Evolutionary conservation across 2,797 vertebrate species (phyloP).

Genomic region (Semotilus atromaculatus): DNA sequence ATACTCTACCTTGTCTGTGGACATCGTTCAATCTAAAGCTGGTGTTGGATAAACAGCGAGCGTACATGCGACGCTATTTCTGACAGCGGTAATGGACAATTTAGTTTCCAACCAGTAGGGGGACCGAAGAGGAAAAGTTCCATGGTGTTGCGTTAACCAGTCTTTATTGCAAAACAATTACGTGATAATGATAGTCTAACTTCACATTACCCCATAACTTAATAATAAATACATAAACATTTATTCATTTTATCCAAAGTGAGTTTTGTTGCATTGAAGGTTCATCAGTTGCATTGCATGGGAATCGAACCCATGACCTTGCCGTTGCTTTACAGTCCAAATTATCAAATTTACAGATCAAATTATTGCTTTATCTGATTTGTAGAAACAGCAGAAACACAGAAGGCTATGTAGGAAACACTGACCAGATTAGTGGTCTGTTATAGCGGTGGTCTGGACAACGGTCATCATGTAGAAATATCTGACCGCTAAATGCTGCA

Average conservation of each 20-base stretch:
- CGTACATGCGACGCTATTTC: too few species aligned
- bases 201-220: background rate
- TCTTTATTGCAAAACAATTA: background rate
- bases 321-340: background rate
- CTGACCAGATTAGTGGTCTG: background rate
- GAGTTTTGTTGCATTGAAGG: background rate
- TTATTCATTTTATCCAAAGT: background rate
- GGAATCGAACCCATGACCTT: background rate
- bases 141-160: too few species aligned
- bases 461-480: background rate
- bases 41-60: too few species aligned
- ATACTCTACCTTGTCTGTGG: too few species aligned
- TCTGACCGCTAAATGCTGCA: background rate
- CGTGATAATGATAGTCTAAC: background rate
- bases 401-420: background rate
- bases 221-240: background rate
- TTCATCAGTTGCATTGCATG: background rate
- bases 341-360: background rate
- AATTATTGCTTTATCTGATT: background rate
- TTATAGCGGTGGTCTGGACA: background rate
- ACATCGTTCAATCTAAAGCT: too few species aligned
- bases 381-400: background rate
- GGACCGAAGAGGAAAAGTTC: too few species aligned
- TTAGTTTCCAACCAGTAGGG: too few species aligned
- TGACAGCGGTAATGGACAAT: too few species aligned